Conservation (phyloP, 23 tunicate genomes). For the Oikopleura vanhoeffeni region DNA sequence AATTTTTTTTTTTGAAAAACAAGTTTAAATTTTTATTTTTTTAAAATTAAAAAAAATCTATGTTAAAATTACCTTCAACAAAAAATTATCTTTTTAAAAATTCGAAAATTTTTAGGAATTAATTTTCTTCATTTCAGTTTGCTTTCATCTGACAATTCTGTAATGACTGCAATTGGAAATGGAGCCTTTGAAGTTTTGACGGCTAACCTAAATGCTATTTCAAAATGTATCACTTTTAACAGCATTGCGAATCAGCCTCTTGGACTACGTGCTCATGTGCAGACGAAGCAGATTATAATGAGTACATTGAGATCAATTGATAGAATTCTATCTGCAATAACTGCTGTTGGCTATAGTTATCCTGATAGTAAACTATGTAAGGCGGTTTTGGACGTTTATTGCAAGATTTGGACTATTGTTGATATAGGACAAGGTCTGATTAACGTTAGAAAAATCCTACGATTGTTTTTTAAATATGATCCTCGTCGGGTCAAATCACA, state of each 20-base stretch:
- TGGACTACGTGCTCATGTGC: not conserved
- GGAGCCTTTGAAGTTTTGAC: not conserved
- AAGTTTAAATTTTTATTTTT: too few relatives aligned
- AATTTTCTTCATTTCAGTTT: not conserved
- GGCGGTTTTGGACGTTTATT: not conserved
- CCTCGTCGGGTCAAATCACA: too few relatives aligned
- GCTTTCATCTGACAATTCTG: not conserved
- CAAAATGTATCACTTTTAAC: slow-evolving; percentile 10
- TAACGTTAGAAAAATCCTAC: too few relatives aligned
- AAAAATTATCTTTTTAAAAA: too few relatives aligned
- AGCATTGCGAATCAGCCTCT: slow-evolving; percentile 6
- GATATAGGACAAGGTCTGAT: not conserved
- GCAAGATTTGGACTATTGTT: not conserved
- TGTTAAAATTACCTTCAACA: too few relatives aligned
- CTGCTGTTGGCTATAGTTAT: not conserved
- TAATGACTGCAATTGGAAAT: not conserved
- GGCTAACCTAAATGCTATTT: not conserved
- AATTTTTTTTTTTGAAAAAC: too few relatives aligned
- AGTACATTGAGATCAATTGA: not conserved
- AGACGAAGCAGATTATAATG: not conserved
- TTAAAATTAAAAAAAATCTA: too few relatives aligned
- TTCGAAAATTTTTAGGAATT: too few relatives aligned
- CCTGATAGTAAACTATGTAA: not conserved
- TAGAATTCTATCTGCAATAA: not conserved
- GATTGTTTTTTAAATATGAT: too few relatives aligned